A percentile compares a stretch with the other conserved stretches of the same genome.
phyloP scores from a whole-genome alignment of 2,113 vertebrate genomes.

The Tenebrosternarchus preto region DNA sequence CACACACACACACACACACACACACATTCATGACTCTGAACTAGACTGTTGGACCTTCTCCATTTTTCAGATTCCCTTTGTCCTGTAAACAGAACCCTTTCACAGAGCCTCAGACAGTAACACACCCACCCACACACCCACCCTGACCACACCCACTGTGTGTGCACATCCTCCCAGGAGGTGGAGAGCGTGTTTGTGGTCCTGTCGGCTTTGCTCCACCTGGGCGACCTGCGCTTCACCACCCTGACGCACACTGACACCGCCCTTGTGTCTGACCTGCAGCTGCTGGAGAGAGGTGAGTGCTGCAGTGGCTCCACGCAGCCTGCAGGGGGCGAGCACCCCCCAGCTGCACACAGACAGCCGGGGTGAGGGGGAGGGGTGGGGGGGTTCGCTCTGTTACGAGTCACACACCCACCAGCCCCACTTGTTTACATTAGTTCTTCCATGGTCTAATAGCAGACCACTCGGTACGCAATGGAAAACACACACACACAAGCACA shows the following conservation, averaged over 20 bases:
- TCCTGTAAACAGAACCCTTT: background rate
- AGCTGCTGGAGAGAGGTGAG: slow-evolving; percentile 92
- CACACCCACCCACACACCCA: background rate
- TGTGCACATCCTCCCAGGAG: slow-evolving; percentile 71
- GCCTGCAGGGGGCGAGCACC: slow-evolving; percentile 48
- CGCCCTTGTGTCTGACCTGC: slow-evolving; percentile 85
- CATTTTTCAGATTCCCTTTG: background rate
- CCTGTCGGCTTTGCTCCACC: slow-evolving; percentile 84
- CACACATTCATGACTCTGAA: slow-evolving; percentile 2
- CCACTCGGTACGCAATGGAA: slow-evolving; percentile 46
- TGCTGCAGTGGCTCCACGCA: background rate
- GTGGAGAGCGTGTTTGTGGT: slow-evolving; percentile 88
- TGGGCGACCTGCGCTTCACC: slow-evolving; percentile 86
- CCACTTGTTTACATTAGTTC: slow-evolving; percentile 56
- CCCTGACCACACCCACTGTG: background rate
- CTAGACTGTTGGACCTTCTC: background rate
- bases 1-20: slow-evolving; percentile 5
- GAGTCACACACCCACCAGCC: slow-evolving; percentile 34
- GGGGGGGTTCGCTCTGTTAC: slow-evolving; percentile 6
- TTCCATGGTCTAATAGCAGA: slow-evolving; percentile 39
- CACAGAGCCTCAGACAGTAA: background rate
- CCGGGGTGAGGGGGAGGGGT: background rate
- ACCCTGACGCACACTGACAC: slow-evolving; percentile 78
- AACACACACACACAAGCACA: no score
- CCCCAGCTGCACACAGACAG: background rate